Evolutionary conservation across 2,797 vertebrate genomes (phyloP).

Genomic region (Spatula versicolor): DNA sequence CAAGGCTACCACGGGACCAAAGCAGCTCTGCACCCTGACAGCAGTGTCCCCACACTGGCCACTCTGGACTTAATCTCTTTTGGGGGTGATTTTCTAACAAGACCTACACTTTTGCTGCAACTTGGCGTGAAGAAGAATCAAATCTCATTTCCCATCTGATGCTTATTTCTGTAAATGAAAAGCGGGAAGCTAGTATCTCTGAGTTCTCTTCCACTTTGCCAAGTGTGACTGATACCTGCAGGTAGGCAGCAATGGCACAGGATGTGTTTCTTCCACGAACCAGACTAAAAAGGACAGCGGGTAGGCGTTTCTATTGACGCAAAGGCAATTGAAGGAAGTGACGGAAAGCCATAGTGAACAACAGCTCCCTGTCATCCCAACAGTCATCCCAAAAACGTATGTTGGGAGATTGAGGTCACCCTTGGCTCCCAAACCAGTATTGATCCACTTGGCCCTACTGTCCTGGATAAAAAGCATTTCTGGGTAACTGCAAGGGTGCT

Average conservation of each 20-base stretch:
- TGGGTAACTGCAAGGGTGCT: not conserved
- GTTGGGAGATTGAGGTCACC: not conserved
- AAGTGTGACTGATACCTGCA: not conserved
- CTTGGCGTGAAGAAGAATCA: not conserved
- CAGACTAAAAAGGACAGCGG: not conserved
- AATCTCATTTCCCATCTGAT: not conserved
- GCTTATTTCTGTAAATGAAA: not conserved
- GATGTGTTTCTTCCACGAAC: not conserved
- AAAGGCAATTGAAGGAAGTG: not conserved
- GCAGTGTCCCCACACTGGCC: rapidly evolving
- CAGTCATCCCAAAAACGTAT: not conserved
- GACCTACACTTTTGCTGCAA: not conserved
- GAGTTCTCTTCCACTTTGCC: not conserved
- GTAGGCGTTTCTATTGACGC: not conserved
- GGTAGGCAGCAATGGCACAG: not conserved
- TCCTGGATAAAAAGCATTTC: not conserved
- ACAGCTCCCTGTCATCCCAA: not conserved
- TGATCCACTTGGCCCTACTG: not conserved
- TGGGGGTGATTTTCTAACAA: not conserved
- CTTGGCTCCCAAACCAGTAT: not conserved
- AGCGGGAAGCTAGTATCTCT: not conserved
- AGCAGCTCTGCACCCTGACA: not conserved
- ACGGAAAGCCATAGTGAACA: not conserved
- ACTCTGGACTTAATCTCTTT: not conserved
- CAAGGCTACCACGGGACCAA: not conserved